A percentile compares a stretch with the other conserved stretches of the same genome.
phyloP scores from a whole-genome alignment of 2,797 vertebrate genomes.

The Rhinoraja longicauda region DNA sequence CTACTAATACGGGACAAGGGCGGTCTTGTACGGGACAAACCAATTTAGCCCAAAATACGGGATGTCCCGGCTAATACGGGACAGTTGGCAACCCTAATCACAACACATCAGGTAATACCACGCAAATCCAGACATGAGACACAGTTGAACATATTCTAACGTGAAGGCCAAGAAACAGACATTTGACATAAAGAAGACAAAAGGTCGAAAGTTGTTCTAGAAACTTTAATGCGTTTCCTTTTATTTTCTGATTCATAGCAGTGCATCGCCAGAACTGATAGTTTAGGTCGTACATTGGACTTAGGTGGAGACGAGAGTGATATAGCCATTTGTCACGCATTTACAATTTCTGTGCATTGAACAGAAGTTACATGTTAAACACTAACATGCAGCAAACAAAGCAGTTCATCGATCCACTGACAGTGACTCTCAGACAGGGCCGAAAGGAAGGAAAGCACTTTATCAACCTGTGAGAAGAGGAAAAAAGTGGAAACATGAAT shows the following conservation, averaged over 20 bases:
- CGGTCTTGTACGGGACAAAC: too few species aligned
- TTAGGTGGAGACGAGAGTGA: constrained; percentile 27
- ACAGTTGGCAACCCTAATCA: background rate
- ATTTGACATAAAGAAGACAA: background rate
- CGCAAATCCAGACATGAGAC: background rate
- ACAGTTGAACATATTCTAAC: background rate
- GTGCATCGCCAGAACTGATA: constrained; percentile 25
- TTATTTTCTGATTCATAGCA: constrained; percentile 17
- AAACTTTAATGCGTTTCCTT: constrained; percentile 33
- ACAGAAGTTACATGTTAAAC: constrained; percentile 36
- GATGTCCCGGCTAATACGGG: too few species aligned
- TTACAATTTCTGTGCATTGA: constrained; percentile 27
- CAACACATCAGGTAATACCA: too few species aligned
- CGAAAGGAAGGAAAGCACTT: constrained; percentile 23
- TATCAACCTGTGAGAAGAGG: background rate
- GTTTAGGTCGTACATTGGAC: constrained; percentile 23
- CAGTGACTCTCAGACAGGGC: background rate
- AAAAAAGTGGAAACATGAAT: background rate
- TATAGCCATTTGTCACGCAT: constrained; percentile 34
- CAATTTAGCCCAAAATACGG: too few species aligned
- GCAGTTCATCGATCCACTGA: constrained; percentile 12
- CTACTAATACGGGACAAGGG: too few species aligned
- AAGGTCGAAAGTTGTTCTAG: background rate
- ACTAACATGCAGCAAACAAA: constrained; percentile 27
- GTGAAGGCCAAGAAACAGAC: too few species aligned